These are phyloP conservation scores for Ectemnius lituratus DNA, from an alignment of 2,888 invertebrate genomes.

Conservation along the genomic window DNA sequence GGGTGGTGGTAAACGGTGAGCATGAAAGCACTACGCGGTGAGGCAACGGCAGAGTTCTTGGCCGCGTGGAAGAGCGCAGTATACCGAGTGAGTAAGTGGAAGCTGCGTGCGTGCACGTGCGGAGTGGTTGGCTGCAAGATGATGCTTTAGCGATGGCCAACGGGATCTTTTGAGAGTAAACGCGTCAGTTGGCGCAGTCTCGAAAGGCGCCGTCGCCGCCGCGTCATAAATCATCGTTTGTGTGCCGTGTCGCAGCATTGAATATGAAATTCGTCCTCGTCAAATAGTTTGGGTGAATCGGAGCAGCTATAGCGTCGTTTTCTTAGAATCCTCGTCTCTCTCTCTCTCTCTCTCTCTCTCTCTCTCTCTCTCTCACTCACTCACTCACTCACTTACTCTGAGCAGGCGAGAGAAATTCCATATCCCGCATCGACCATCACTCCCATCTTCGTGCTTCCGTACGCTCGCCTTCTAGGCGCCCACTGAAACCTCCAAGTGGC, in stretches of 20 bases:
- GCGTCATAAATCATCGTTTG: slow-evolving; percentile 66
- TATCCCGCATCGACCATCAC: no score
- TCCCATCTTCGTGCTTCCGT: no score
- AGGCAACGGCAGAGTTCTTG: neutral
- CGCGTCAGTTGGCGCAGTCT: slow-evolving; percentile 1
- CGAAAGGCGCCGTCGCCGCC: neutral
- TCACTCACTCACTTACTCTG: neutral
- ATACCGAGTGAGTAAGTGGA: neutral
- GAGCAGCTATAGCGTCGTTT: neutral
- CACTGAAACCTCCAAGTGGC: no score
- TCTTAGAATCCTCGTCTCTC: neutral
- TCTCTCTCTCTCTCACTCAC: neutral
- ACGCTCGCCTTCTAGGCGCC: no score
- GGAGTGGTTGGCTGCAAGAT: slow-evolving; percentile 8
- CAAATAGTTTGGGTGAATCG: slow-evolving; percentile 11
- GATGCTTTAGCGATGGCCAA: slow-evolving; percentile 32
- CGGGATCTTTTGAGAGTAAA: slow-evolving; percentile 35
- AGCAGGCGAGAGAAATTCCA: no score
- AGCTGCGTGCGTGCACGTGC: neutral
- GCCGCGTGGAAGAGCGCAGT: no score
- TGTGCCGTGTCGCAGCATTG: slow-evolving; percentile 64
- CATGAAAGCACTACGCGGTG: no score
- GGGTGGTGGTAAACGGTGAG: no score
- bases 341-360: neutral
- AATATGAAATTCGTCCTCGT: slow-evolving; percentile 63